Percentiles rank a stretch among this genome's conserved stretches.
phyloP scores from a whole-genome alignment of 2,797 vertebrate species.

The Acomys russatus region DNA sequence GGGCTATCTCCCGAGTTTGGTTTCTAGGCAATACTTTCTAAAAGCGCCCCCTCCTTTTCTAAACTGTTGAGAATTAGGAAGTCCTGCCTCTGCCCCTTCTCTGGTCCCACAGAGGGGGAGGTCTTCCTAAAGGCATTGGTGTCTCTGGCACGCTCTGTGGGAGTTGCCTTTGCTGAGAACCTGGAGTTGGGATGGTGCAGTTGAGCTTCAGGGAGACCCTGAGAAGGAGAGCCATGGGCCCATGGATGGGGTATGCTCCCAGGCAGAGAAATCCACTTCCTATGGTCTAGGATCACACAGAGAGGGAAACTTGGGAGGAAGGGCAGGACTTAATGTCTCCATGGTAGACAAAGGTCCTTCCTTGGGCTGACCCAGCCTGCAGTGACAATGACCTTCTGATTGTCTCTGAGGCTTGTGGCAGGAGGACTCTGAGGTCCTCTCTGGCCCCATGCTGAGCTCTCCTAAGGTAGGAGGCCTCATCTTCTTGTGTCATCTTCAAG shows the following conservation, averaged over 20 bases:
- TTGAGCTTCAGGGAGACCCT: background rate
- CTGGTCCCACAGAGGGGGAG: fast-evolving
- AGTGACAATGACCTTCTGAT: background rate
- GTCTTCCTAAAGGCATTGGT: background rate
- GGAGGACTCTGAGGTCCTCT: background rate
- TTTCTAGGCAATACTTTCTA: background rate
- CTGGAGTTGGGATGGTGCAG: background rate
- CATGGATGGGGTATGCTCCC: fast-evolving
- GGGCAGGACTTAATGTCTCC: background rate
- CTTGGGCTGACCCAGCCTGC: background rate
- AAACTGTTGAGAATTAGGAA: background rate
- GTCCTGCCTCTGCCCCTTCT: fast-evolving
- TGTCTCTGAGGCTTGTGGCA: background rate
- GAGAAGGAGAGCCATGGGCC: fast-evolving
- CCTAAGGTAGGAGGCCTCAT: background rate
- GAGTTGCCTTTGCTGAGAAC: background rate
- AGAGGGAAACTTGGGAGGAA: background rate
- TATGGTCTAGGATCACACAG: background rate
- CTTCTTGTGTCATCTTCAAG: background rate
- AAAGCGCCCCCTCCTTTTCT: background rate
- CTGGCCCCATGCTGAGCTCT: background rate
- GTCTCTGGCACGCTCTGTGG: background rate
- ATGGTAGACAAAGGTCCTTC: fast-evolving
- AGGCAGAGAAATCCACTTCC: fast-evolving
- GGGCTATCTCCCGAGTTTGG: background rate